Evolutionary conservation across 2,113 vertebrate species (phyloP).

Genomic region (Cavia porcellus): DNA sequence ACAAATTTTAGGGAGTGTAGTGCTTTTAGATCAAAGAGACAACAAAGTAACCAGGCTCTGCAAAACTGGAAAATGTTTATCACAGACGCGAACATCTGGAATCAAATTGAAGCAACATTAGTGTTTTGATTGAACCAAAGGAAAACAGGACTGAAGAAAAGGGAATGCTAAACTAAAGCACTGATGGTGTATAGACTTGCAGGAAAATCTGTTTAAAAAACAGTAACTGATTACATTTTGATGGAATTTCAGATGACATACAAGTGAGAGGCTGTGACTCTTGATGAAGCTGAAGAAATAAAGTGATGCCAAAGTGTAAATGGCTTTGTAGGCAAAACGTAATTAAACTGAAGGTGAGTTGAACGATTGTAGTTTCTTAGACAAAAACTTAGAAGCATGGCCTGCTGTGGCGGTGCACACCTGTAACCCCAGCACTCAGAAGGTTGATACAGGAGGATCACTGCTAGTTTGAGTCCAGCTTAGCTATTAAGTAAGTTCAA

Average conservation of each 20-base stretch:
- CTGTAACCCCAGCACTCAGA: neutral
- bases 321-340: neutral
- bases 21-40: neutral
- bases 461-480: neutral
- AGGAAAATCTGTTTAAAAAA: neutral
- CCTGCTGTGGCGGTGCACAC: fast-evolving
- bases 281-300: neutral
- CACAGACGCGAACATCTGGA: neutral
- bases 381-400: conserved; percentile 3
- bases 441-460: neutral
- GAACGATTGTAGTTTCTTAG: neutral
- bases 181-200: neutral
- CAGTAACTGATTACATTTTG: neutral
- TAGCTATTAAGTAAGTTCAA: neutral
- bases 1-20: neutral
- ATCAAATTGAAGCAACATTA: neutral
- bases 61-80: neutral
- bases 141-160: neutral
- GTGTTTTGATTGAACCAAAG: neutral
- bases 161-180: neutral
- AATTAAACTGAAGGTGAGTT: neutral
- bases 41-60: neutral
- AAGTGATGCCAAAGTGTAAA: neutral
- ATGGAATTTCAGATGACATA: neutral
- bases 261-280: neutral